Base-by-base conservation (phyloP, 2,113 vertebrate species). In the Onychorhynchus coronatus region DNA sequence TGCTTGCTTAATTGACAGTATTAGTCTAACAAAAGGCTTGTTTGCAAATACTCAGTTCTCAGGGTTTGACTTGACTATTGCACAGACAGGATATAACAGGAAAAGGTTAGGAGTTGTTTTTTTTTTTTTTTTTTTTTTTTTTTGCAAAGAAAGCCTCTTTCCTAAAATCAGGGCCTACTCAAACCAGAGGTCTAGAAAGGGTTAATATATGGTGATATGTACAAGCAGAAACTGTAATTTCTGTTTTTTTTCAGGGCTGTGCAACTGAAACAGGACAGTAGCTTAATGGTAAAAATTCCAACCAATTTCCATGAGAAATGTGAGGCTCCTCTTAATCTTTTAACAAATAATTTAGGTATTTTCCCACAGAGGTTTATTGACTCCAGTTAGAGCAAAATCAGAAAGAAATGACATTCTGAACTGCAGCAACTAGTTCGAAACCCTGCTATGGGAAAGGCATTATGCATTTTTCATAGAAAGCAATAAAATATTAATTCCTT, bases 401-500 rank as follows among this genome's bases (percentile, higher is more conserved):
- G 53, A 76, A 93, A 85, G 75, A 75, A 91, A 77, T 55, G 80
- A 30, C 5, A 3, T 33, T 77, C 72, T 84, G 63, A 95, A 71
- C 18, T 12, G 7, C 52, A 91, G 37, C 1, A 5, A 55, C 52
- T 53, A 22, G 79, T 86, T 86, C 78, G 80, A 91, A 92, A 78
- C 37, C 86, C 66, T 78, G 65, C 77, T 92, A 59, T 77, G 78
- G 67, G 63, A 85, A 84, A 67, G 84, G 41, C 50, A 70, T 91
- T 82, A 96, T 95, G 74, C 91, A 97, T 97, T 97, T 97, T 97
- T 97, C 92, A 97, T 95, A 85, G 87, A 97, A 92, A 93, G 55
- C 74, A 89, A 94, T 97, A 47, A 96, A 97, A 96, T 97, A 97
- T 97, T 95, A 87, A 97, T 97, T 89, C 41, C n/a, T 95, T 91